Conservation (phyloP, 2,797 vertebrate species). For the Dromococcyx pavoninus region DNA sequence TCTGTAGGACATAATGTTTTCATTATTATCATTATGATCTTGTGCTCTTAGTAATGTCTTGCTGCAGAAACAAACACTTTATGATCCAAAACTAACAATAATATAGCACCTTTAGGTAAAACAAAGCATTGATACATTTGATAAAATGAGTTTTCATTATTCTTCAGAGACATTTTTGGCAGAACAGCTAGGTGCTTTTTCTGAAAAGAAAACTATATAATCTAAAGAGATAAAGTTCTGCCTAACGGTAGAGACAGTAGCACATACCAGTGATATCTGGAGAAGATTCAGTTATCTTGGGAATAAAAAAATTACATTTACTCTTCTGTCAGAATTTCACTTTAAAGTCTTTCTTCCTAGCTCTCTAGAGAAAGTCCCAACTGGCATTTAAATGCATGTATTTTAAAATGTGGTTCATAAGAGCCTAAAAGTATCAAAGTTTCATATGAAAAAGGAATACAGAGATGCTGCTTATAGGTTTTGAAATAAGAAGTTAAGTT, state of each 20-base stretch:
- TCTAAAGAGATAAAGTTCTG: not conserved
- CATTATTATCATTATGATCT: not conserved
- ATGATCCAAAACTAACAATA: not conserved
- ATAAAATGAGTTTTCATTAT: not conserved
- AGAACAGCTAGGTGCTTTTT: not conserved
- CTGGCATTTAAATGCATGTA: not conserved
- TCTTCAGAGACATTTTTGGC: slow-evolving; percentile 1
- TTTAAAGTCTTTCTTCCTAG: slow-evolving; percentile 23
- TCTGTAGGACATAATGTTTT: not conserved
- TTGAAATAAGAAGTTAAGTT: not conserved
- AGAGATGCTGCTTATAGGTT: not conserved
- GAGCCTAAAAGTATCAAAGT: not conserved
- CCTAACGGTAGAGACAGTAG: slow-evolving; percentile 4
- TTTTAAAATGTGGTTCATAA: slow-evolving; percentile 14
- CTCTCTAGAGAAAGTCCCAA: not conserved
- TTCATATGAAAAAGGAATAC: not conserved
- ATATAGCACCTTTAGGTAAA: not conserved
- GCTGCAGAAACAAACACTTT: not conserved
- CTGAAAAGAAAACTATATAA: not conserved
- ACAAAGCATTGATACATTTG: not conserved
- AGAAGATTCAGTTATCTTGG: not conserved
- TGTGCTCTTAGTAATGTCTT: not conserved
- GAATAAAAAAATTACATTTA: slow-evolving; percentile 35
- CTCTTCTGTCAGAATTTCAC: slow-evolving; percentile 35
- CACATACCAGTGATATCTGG: not conserved